Conservation (phyloP, 2,797 vertebrate species). For the Triplophysa yarkandensis region DNA sequence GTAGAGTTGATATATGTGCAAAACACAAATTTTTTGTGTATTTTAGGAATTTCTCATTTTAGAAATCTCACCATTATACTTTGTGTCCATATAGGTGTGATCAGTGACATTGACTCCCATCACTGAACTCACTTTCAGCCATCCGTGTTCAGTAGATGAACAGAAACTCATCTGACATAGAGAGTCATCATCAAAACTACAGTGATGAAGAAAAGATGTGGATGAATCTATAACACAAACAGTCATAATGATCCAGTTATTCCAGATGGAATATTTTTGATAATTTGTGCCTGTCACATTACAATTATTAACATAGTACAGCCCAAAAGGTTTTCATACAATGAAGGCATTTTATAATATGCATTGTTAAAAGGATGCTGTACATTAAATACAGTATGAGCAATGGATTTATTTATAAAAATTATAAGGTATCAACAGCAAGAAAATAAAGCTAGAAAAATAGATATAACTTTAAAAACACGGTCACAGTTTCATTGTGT, state of each 20-base stretch:
- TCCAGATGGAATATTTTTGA: too few species aligned
- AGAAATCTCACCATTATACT: conserved; percentile 39
- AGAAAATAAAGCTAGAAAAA: too few species aligned
- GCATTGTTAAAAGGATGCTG: too few species aligned
- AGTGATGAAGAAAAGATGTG: conserved; percentile 46
- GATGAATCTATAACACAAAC: conserved; percentile 20
- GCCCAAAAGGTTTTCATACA: too few species aligned
- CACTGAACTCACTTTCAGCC: conserved; percentile 20
- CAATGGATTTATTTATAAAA: too few species aligned
- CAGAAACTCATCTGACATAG: conserved; percentile 44
- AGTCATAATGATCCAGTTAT: not conserved
- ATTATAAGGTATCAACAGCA: too few species aligned
- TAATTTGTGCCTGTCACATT: too few species aligned
- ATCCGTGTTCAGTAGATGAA: conserved; percentile 8
- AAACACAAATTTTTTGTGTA: not conserved
- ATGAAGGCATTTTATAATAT: too few species aligned
- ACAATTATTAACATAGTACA: too few species aligned
- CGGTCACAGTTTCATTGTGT: too few species aligned
- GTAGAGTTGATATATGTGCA: not conserved
- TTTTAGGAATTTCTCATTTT: not conserved
- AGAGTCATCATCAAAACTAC: conserved; percentile 34
- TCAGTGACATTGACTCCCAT: conserved; percentile 36
- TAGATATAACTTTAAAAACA: too few species aligned
- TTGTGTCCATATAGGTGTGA: conserved; percentile 17
- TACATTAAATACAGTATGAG: too few species aligned